A percentile compares a stretch with the other conserved stretches of the same genome.
Evolutionary conservation across 1,140 invertebrate genomes (phyloP).

Genomic region (Megalopta genalis): DNA sequence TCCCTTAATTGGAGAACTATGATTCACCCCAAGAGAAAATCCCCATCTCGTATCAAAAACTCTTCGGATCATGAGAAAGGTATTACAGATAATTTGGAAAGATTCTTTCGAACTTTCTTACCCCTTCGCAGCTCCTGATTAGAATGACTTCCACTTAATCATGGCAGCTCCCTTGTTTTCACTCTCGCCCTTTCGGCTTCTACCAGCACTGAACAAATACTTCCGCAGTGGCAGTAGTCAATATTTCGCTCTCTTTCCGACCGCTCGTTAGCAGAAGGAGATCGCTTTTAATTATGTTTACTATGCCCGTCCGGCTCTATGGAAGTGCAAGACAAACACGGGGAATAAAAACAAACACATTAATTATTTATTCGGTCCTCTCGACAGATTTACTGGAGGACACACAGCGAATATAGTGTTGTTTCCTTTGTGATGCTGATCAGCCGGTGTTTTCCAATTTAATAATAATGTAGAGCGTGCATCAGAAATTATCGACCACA

Average conservation of each 20-base stretch:
- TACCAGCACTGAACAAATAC: slow-evolving; percentile 15
- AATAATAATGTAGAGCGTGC: too few relatives aligned
- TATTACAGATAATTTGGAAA: background rate
- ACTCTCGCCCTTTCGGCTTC: background rate
- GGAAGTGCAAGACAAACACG: background rate
- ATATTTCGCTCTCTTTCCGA: slow-evolving; percentile 16
- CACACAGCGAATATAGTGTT: background rate
- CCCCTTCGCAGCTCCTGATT: background rate
- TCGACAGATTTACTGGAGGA: background rate
- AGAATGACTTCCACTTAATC: background rate
- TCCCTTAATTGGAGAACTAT: background rate
- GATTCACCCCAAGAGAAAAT: background rate
- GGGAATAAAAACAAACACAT: background rate
- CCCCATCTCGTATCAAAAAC: background rate
- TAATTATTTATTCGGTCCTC: slow-evolving; percentile 18
- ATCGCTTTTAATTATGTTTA: slow-evolving; percentile 40
- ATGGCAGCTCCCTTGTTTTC: background rate
- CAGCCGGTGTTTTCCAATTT: background rate
- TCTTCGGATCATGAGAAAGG: background rate
- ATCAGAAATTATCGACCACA: too few relatives aligned
- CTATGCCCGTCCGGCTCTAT: background rate
- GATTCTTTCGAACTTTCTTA: background rate
- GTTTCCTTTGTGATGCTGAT: background rate
- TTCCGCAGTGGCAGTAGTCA: slow-evolving; percentile 8
- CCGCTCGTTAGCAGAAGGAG: slow-evolving; percentile 28